Evolutionary conservation across 2,113 vertebrate species (phyloP).

Genomic region (Nothocercus julius): DNA sequence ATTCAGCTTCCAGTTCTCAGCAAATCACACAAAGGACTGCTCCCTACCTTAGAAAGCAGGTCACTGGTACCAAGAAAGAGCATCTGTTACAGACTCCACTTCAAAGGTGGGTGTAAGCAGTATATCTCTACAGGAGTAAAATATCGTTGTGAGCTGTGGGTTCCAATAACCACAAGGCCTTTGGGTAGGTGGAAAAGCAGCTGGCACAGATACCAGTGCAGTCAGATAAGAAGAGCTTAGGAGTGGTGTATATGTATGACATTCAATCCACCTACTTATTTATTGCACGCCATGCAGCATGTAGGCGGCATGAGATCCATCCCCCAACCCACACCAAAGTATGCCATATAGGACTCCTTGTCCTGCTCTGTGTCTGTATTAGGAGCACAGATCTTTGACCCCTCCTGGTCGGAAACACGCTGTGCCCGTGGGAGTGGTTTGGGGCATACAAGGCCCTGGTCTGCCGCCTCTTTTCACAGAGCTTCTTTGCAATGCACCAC

Average conservation of each 20-base stretch:
- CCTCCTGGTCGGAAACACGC: not conserved
- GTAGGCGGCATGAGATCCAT: conserved; percentile 45
- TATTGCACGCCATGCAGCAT: conserved; percentile 26
- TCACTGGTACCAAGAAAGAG: not conserved
- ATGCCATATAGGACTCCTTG: not conserved
- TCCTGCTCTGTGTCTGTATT: not conserved
- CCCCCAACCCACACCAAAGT: not conserved
- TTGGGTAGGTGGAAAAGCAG: conserved; percentile 67
- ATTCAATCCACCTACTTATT: conserved; percentile 64
- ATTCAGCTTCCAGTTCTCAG: not conserved
- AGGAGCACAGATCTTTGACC: not conserved
- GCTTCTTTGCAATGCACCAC: not conserved
- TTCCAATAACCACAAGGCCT: conserved; percentile 41
- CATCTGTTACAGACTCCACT: not conserved
- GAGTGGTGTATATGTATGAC: conserved; percentile 45
- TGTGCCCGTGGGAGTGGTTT: not conserved
- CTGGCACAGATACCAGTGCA: conserved; percentile 53
- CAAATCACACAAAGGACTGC: not conserved
- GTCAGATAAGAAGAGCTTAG: conserved; percentile 56
- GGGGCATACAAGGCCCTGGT: not conserved
- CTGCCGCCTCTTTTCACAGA: not conserved
- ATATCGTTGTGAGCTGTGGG: not conserved
- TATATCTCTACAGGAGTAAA: conserved; percentile 12
- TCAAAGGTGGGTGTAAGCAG: not conserved
- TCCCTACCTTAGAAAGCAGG: not conserved